These are phyloP conservation scores for Chalcosyrphus nemorum DNA, from an alignment of 2,888 invertebrate species.

Conservation along the genomic window DNA sequence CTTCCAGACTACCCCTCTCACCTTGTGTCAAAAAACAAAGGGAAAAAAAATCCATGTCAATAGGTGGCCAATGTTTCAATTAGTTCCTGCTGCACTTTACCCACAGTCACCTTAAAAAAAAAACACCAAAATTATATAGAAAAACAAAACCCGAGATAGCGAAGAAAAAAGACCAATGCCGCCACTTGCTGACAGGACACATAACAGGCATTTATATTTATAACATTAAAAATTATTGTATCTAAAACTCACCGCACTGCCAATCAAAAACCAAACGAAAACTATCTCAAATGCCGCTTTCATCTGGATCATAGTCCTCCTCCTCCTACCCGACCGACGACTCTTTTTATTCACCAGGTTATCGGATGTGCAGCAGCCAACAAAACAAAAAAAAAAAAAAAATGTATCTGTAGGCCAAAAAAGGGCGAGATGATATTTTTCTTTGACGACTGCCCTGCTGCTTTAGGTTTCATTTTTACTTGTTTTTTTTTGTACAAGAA, in stretches of 20 bases:
- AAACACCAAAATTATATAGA: not conserved
- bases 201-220: slow-evolving; percentile 60
- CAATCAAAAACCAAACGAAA: slow-evolving; percentile 69
- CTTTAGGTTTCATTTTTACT: slow-evolving; percentile 34
- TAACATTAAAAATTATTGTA: slow-evolving; percentile 60
- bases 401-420: slow-evolving; percentile 66
- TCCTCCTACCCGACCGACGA: slow-evolving; percentile 36
- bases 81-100: slow-evolving; percentile 54
- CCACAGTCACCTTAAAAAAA: not conserved
- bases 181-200: slow-evolving; percentile 65
- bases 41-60: slow-evolving; percentile 7
- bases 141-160: slow-evolving; percentile 2
- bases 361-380: slow-evolving; percentile 14
- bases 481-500: too few relatives aligned
- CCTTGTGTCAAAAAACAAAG: not conserved
- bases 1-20: too few relatives aligned
- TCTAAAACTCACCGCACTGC: slow-evolving; percentile 68
- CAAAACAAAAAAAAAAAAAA: slow-evolving; percentile 18
- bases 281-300: slow-evolving; percentile 70
- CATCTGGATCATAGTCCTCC: slow-evolving; percentile 40
- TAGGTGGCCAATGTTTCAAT: slow-evolving; percentile 64
- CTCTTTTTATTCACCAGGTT: slow-evolving; percentile 48
- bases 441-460: slow-evolving; percentile 50
- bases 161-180: slow-evolving; percentile 46
- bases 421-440: slow-evolving; percentile 60